These are phyloP conservation scores for Drosophila kanapiae DNA, from an alignment of 1,140 invertebrate genomes.

Conservation along the genomic window DNA sequence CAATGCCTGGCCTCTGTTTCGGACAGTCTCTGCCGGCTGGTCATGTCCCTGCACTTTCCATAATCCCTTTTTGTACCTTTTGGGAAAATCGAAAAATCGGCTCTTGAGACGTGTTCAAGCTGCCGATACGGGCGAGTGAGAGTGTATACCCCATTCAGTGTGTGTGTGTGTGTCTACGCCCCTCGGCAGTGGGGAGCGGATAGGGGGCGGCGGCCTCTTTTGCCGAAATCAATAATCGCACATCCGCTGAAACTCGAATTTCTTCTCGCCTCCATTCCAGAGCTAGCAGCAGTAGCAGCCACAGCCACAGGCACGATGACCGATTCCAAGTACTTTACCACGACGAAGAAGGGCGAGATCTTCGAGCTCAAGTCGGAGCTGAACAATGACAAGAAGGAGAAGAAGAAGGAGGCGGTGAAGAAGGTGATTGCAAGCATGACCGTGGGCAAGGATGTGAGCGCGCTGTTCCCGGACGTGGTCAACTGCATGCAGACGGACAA, in stretches of 20 bases:
- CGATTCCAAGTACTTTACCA: constrained; percentile 99
- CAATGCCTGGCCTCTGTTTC: background rate
- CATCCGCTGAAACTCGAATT: constrained; percentile 7
- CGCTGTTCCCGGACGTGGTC: constrained; percentile 99
- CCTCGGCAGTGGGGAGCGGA: background rate
- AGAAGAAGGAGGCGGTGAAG: constrained; percentile 99
- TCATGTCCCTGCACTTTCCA: background rate
- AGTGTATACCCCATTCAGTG: constrained; percentile 17
- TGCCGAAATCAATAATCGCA: constrained; percentile 35
- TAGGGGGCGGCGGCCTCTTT: background rate
- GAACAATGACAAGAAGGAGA: constrained; percentile 99
- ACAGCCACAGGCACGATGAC: constrained; percentile 91
- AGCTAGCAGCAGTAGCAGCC: constrained; percentile 19
- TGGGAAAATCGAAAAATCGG: no score
- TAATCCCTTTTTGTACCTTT: background rate
- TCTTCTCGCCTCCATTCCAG: background rate
- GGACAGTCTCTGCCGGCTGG: background rate
- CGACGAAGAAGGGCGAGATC: constrained; percentile 99
- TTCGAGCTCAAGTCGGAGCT: constrained; percentile 99
- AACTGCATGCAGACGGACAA: constrained; percentile 99
- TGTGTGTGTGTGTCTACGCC: constrained; percentile 36
- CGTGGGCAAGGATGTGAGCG: constrained; percentile 98
- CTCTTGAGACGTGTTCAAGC: constrained; percentile 50
- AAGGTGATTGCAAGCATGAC: constrained; percentile 99
- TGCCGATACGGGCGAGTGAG: constrained; percentile 26